These are phyloP conservation scores for Drosophila virilis DNA, from an alignment of 1,140 invertebrate genomes.

Conservation along the genomic window DNA sequence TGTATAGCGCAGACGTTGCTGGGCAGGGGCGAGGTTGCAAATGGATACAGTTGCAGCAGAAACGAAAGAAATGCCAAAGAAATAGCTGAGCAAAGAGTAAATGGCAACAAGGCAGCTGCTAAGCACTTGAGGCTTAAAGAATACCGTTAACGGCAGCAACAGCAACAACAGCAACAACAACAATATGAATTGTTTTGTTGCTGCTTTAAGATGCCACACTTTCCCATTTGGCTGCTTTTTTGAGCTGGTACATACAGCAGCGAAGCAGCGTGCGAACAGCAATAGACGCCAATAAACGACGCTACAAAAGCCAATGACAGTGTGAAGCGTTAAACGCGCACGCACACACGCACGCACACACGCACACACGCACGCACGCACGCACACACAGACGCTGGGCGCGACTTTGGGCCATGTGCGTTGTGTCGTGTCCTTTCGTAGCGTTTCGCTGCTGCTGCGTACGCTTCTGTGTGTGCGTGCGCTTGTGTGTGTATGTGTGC, in stretches of 20 bases:
- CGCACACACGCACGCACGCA: neutral
- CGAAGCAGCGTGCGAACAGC: slow-evolving; percentile 66
- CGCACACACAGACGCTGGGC: slow-evolving; percentile 11
- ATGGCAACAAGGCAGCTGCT: slow-evolving; percentile 27
- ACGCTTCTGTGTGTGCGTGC: slow-evolving; percentile 7
- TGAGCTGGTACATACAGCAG: slow-evolving; percentile 30
- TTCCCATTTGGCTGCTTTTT: slow-evolving; percentile 17
- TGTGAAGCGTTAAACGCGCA: slow-evolving; percentile 49
- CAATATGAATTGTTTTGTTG: slow-evolving; percentile 1
- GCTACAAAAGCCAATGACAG: slow-evolving; percentile 41
- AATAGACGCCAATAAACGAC: slow-evolving; percentile 70
- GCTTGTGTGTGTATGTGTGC: slow-evolving; percentile 43
- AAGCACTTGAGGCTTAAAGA: slow-evolving; percentile 38
- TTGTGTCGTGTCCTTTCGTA: slow-evolving; percentile 50
- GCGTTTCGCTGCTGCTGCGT: slow-evolving; percentile 22
- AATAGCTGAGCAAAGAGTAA: slow-evolving; percentile 17
- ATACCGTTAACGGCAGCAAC: slow-evolving; percentile 26
- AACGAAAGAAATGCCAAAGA: slow-evolving; percentile 35
- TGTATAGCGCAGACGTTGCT: neutral
- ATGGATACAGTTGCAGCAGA: slow-evolving; percentile 35
- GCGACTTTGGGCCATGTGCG: slow-evolving; percentile 59
- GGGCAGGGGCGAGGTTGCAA: neutral
- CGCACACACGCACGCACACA: slow-evolving; percentile 7
- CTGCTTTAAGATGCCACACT: slow-evolving; percentile 60
- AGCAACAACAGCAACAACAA: slow-evolving; percentile 19